Conservation (phyloP, 2,113 vertebrate species). For the Rhizomys pruinosus region DNA sequence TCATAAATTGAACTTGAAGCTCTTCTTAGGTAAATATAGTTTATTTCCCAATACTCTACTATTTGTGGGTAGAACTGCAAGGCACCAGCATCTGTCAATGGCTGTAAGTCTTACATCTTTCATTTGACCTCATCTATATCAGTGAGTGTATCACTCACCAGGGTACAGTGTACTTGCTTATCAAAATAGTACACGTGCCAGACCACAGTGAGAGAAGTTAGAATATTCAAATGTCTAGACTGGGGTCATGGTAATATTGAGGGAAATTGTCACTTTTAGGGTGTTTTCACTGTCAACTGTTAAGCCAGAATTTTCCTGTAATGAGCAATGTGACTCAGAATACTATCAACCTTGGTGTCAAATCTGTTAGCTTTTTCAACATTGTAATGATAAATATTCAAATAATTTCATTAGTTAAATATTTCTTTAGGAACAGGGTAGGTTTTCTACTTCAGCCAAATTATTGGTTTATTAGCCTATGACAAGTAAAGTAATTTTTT, state of each 20-base stretch:
- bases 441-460: background rate
- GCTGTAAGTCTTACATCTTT: background rate
- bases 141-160: too few species aligned
- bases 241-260: background rate
- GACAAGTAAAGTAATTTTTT: background rate
- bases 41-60: background rate
- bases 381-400: background rate
- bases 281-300: background rate
- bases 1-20: background rate
- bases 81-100: rapidly evolving
- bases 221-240: background rate
- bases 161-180: background rate
- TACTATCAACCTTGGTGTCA: background rate
- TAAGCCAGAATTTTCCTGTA: background rate
- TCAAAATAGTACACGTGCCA: background rate
- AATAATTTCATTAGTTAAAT: background rate
- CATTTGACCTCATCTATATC: background rate
- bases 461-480: background rate
- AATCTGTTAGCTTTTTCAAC: background rate
- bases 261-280: background rate
- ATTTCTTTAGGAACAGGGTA: background rate
- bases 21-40: background rate
- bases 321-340: background rate
- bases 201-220: background rate
- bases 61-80: background rate